These are phyloP conservation scores for Mystacides longicornis DNA, from an alignment of 2,888 invertebrate genomes.

Conservation along the genomic window DNA sequence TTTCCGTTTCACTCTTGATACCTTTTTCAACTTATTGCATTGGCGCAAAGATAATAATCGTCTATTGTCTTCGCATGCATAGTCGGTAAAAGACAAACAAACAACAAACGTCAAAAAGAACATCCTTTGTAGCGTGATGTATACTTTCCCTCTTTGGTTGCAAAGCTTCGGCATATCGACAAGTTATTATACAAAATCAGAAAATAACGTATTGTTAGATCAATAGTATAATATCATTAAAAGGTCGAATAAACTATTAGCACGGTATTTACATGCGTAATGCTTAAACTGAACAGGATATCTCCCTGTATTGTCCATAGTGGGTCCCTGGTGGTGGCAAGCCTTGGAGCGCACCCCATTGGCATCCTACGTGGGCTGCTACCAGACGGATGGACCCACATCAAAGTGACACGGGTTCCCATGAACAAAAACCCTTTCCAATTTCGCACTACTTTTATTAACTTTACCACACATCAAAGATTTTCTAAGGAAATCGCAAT, in stretches of 20 bases:
- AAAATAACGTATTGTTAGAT: not conserved
- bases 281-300: not conserved
- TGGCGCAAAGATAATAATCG: too few relatives aligned
- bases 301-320: not conserved
- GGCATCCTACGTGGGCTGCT: not conserved
- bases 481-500: not conserved
- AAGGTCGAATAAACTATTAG: not conserved
- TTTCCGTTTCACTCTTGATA: too few relatives aligned
- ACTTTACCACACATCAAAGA: conserved; percentile 15
- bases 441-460: conserved; percentile 19
- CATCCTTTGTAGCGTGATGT: too few relatives aligned
- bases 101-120: too few relatives aligned
- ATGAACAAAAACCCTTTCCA: conserved; percentile 6
- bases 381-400: conserved; percentile 16
- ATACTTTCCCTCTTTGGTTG: too few relatives aligned
- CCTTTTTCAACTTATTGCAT: too few relatives aligned
- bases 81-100: too few relatives aligned
- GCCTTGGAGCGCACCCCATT: not conserved
- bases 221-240: not conserved
- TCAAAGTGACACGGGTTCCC: conserved; percentile 23
- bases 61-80: too few relatives aligned
- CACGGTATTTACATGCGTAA: not conserved
- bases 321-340: not conserved
- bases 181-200: not conserved
- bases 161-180: too few relatives aligned